Evolutionary conservation across 2,113 vertebrate species (phyloP).

Genomic region (Salvelinus fontinalis): DNA sequence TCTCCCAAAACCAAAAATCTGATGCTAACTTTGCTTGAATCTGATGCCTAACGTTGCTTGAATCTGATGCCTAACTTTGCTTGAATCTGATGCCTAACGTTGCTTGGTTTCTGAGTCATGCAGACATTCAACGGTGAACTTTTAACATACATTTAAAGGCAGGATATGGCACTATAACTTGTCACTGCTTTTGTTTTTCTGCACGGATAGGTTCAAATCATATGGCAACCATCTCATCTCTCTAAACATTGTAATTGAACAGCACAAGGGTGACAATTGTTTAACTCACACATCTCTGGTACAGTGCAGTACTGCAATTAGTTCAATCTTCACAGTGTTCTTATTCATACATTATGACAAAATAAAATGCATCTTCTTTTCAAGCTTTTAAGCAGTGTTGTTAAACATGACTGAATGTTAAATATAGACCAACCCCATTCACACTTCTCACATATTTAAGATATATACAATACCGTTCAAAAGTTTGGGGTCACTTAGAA

Average conservation of each 20-base stretch:
- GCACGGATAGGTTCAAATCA: constrained; percentile 25
- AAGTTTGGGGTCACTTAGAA: too few relatives aligned
- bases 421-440: constrained; percentile 18
- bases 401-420: constrained; percentile 44
- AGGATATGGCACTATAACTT: constrained; percentile 33
- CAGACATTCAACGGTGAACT: constrained; percentile 43
- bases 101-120: constrained; percentile 52
- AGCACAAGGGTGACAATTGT: constrained; percentile 16
- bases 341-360: constrained; percentile 35
- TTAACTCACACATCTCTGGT: constrained; percentile 23
- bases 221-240: constrained; percentile 24
- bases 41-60: constrained; percentile 20
- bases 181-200: background rate
- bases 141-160: constrained; percentile 45
- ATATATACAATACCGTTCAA: too few relatives aligned
- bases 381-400: constrained; percentile 13
- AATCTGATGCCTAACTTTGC: constrained; percentile 44
- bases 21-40: background rate
- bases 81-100: background rate
- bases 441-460: constrained; percentile 29
- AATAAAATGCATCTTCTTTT: constrained; percentile 20
- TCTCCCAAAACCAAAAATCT: constrained; percentile 3
- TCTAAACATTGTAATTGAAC: constrained; percentile 24
- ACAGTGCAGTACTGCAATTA: constrained; percentile 31
- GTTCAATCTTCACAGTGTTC: constrained; percentile 50